phyloP scores from a whole-genome alignment of 2,888 invertebrate genomes.

The Prosapia bicincta region DNA sequence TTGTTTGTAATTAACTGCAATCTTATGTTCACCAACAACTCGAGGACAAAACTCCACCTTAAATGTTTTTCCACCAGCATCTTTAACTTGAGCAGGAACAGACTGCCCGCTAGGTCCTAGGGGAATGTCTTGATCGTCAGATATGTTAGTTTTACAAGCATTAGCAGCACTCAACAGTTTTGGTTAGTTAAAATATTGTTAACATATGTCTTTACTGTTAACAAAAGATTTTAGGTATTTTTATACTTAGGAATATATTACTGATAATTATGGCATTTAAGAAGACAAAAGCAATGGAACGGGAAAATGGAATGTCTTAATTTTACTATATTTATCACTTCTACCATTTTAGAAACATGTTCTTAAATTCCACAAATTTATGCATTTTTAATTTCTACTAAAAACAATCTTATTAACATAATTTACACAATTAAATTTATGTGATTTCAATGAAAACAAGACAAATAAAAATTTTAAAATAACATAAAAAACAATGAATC shows the following conservation, averaged over 20 bases:
- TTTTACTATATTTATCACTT: no score
- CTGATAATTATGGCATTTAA: background rate
- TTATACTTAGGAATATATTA: no score
- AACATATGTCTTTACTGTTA: background rate
- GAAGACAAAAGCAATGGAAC: background rate
- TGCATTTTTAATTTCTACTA: no score
- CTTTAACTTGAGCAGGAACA: constrained; percentile 83
- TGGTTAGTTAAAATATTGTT: background rate
- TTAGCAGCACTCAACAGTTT: background rate
- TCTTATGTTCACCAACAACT: constrained; percentile 87
- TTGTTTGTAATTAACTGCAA: constrained; percentile 74
- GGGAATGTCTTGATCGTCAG: background rate
- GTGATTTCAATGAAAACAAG: no score
- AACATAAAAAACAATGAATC: no score
- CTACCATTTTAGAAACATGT: no score
- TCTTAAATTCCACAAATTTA: no score
- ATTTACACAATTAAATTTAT: no score
- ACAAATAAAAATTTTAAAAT: no score
- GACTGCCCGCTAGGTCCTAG: constrained; percentile 90
- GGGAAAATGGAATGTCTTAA: background rate
- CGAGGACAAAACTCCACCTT: constrained; percentile 89
- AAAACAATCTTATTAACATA: no score
- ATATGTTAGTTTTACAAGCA: background rate
- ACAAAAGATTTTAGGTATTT: background rate
- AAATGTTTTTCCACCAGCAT: constrained; percentile 77